Evolutionary conservation across 2,888 invertebrate species (phyloP), one percentile per base, ranked within the genome.

Genomic region (Carterocephalus palaemon): DNA sequence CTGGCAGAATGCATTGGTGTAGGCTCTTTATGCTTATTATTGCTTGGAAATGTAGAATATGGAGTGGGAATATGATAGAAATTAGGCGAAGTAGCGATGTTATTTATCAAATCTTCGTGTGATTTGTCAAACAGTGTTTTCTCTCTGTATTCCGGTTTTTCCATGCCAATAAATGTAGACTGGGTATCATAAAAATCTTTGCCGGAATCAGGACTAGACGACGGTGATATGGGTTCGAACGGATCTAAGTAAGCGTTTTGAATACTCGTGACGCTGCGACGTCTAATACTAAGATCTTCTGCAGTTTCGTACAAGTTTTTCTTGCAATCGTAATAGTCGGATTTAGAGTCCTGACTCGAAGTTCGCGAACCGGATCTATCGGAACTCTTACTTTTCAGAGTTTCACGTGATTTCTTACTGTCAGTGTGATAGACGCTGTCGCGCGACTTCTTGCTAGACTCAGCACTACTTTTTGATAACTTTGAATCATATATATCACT

Each of bases 281-380:
- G 70, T 47, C 75, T 59, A 26, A 71, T 56, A 40, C 60, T 64
- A 4, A 74, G 62, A 22, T 84, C 82, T 22, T 80, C 80, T 13
- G 72, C 70, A 8, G 72, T 70, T 31, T 87, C 87, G 47, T 84
- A 86, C 29, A 79, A 60, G 54, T 75, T 80, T 61, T 83, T 88
- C 73, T 91, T 91, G 13, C 90, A 89, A 56, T 92, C 92, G 59
- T 90, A 92, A 62, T 91, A 90, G 68, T 92, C 92, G 26, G 91
- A 92, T 61, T 90, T 91, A n/a, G 92, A 92, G 64, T 92, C 92
- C 56, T 91, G 88, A 61, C 92, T 92, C 0, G 92, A 92, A 1
- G 91, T 91, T 34, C 92, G 82, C 0, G 92, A 87, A 3, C 88
- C 88, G 1, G 90, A 90, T 33, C 85, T 82, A 48, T 89, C 89